A percentile compares a stretch with the other conserved stretches of the same genome.
These are phyloP conservation scores for Cephus runcator DNA, from an alignment of 2,888 invertebrate genomes.

Conservation along the genomic window DNA sequence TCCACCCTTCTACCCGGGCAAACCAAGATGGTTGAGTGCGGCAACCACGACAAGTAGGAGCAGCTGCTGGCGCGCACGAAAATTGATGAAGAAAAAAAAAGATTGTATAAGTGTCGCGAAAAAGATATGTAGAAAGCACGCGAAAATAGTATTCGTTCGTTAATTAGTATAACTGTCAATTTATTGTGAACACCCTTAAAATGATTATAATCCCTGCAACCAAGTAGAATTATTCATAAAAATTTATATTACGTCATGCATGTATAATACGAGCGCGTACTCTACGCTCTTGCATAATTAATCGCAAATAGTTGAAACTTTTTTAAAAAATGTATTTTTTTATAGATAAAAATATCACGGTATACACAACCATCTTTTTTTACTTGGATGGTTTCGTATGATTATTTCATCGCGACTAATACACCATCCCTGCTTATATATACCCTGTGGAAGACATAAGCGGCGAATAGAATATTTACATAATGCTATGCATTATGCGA, in stretches of 20 bases:
- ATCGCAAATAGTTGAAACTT: not conserved
- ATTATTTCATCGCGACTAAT: conserved; percentile 5
- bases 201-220: not conserved
- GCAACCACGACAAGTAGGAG: not conserved
- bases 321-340: not conserved
- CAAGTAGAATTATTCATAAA: not conserved
- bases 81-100: not conserved
- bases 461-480: conserved; percentile 36
- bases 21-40: not conserved
- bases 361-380: not conserved
- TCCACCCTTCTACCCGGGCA: not conserved
- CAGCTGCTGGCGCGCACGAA: not conserved
- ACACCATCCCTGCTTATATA: conserved; percentile 35
- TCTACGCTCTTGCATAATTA: not conserved
- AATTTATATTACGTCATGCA: not conserved
- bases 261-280: not conserved
- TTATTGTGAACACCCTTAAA: not conserved
- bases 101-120: not conserved
- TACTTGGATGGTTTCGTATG: not conserved
- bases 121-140: not conserved
- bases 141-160: not conserved
- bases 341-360: not conserved
- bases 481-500: conserved; percentile 34
- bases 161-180: not conserved
- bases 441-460: conserved; percentile 31